Base-by-base conservation (phyloP, 1,140 invertebrate species). In the Drosophila cardini region DNA sequence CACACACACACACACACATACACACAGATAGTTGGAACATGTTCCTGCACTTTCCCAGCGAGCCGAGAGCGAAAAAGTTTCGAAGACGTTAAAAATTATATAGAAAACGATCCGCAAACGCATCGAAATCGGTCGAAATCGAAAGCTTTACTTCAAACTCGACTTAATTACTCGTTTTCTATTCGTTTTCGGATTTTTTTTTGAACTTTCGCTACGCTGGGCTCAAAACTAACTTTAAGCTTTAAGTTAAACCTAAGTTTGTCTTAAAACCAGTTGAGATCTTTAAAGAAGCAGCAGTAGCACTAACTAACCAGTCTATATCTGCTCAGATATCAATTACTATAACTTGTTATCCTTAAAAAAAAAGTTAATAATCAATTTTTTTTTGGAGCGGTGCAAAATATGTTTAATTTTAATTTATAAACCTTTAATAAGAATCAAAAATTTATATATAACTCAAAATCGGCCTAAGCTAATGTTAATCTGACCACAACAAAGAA, bases 1-100 rank as follows among this genome's bases (percentile, higher is more conserved):
- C 64, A 69, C 57, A 48, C 34, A 67, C 50, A 76, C 42, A 64
- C 56, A 62, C 60, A 76, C 50, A 76, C 42, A 64, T 48, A 62
- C 60, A 76, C 40, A 80, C 68, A 79, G 52, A 67, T 63, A 76
- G 76, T 79, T 86, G 82, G 79, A 84, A 72, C 67, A 87, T 76
- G 82, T 86, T 87, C 82, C 82, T 87, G 79, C 82, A 86, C 82
- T 64, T 87, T 65, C 34, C 21, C 21, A 26, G 21, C 21, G 2
- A 26, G 21, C 5, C 21, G 21, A 26, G 21, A 26, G 21, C 2
- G n/a, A 1, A 26, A 4, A 26, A 26, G 21, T 26, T 26, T 26
- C 2, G 21, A 26, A n/a, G n/a, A n/a, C n/a, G n/a, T n/a, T n/a
- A n/a, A n/a, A n/a, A n/a, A n/a, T n/a, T n/a, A n/a, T n/a, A n/a